A percentile compares a stretch with the other conserved stretches of the same genome.
These are phyloP conservation scores for Chironomus tepperi DNA, from an alignment of 1,140 invertebrate species.

Conservation along the genomic window DNA sequence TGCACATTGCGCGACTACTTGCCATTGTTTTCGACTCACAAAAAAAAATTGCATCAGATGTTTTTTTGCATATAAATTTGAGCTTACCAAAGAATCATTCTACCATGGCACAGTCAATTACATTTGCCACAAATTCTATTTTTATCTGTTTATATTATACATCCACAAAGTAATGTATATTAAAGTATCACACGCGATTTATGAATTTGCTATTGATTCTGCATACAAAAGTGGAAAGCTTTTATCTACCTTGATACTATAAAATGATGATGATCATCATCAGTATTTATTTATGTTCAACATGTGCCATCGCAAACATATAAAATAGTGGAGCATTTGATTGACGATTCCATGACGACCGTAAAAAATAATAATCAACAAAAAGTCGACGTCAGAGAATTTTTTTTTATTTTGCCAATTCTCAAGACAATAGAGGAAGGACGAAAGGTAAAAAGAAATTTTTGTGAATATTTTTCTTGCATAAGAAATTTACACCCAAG, in stretches of 20 bases:
- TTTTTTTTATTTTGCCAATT: too few species aligned
- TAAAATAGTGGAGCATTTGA: background rate
- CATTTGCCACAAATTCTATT: background rate
- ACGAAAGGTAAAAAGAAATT: background rate
- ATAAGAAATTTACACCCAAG: slow-evolving; percentile 1
- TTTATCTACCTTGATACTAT: background rate
- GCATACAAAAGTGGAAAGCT: background rate
- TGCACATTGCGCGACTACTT: background rate
- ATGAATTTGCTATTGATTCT: background rate
- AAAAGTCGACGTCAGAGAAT: background rate
- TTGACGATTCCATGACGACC: background rate
- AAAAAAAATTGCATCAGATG: background rate
- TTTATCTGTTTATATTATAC: background rate
- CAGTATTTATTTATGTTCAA: slow-evolving; percentile 1
- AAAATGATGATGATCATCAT: background rate
- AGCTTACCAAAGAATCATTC: background rate
- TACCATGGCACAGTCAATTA: slow-evolving; percentile 1
- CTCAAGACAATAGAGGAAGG: background rate
- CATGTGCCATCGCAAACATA: background rate
- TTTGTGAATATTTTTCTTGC: background rate
- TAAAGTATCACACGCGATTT: background rate
- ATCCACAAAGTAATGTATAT: background rate
- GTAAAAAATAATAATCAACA: background rate
- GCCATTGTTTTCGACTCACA: background rate
- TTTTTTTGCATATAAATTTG: background rate